Base-by-base conservation (phyloP, 1,140 invertebrate species). In the Mesaphorura yosii region DNA sequence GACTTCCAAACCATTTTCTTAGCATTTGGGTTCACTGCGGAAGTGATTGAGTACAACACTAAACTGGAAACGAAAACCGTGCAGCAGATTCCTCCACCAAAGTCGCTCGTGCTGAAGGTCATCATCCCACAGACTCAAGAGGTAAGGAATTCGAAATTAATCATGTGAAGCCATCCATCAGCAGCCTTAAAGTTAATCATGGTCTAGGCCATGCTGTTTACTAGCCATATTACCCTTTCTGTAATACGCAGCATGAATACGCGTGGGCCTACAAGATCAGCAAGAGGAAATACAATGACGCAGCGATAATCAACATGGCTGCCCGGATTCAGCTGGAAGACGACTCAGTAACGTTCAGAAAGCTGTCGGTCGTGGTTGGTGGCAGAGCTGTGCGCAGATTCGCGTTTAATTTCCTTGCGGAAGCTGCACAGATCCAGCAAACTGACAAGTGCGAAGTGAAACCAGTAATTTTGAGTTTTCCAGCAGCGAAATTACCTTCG, bases 211-310 rank as follows among this genome's bases (percentile, higher is more conserved):
- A n/a, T n/a, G 64, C 68, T 10, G 64, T 66, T 22, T 79, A 73
- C 62, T 64, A 76, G 38, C 73, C 4, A 64, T 78, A 4, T 65
- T n/a, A n/a, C 47, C 40, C 51, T 19, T n/a, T 65, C 14, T 75
- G 73, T 42, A 76, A 78, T 58, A 76, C 77, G 63, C 74, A 73
- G n/a, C n/a, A n/a, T n/a, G n/a, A n/a, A n/a, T n/a, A n/a, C n/a
- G n/a, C n/a, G n/a, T 60, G 58, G 58, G 48, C 45, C 20, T 28
- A 48, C 6, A 60, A 60, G 51, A 23, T 57, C 3, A 31, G 27
- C 10, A 45, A 17, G 29, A 45, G 58, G 29, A 57, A 56, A 31
- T 39, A 46, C 14, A 44, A 26, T 42, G 58, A 56, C 25, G 12
- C 23, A 6, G 27, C 58, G 10, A 28, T 57, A 7, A 17, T 60